Percentiles rank a stretch among this genome's conserved stretches.
Conservation (phyloP, 2,888 invertebrate genomes). For the Lasioglossum malachurum region DNA sequence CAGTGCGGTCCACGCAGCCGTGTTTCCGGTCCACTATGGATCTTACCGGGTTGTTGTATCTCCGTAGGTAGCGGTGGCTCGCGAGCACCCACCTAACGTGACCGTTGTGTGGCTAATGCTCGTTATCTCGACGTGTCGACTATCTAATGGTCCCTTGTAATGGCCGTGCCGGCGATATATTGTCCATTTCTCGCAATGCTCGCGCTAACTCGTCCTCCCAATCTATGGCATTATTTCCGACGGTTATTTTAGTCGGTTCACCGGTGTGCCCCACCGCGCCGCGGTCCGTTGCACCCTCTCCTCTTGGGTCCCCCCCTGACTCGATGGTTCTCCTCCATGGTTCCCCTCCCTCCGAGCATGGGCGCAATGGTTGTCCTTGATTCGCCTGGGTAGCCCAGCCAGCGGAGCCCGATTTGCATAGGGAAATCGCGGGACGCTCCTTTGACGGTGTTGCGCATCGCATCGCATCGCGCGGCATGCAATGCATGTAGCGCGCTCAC, state of each 20-base stretch:
- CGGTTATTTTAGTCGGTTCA: constrained; percentile 79
- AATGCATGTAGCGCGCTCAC: constrained; percentile 56
- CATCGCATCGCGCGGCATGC: constrained; percentile 62
- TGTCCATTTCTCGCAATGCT: constrained; percentile 81
- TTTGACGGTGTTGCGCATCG: constrained; percentile 68
- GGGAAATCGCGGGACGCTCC: constrained; percentile 67
- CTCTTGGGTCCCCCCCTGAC: neutral
- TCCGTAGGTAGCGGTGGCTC: constrained; percentile 51
- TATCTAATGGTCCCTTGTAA: constrained; percentile 84
- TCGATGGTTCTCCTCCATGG: neutral
- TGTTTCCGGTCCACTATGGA: constrained; percentile 62
- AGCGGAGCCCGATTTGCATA: constrained; percentile 67
- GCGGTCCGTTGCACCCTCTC: constrained; percentile 21
- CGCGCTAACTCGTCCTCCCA: constrained; percentile 77
- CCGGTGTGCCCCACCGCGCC: constrained; percentile 16
- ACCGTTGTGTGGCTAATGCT: constrained; percentile 83
- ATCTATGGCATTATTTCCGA: constrained; percentile 79
- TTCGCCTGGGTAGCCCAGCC: constrained; percentile 49
- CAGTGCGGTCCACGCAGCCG: neutral
- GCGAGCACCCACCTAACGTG: constrained; percentile 75
- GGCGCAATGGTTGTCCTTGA: constrained; percentile 34
- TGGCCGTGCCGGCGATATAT: constrained; percentile 83
- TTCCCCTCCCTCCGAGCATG: constrained; percentile 39
- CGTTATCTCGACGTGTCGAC: constrained; percentile 84
- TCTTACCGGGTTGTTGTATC: constrained; percentile 64